These are phyloP conservation scores for Mustelus asterias DNA, from an alignment of 2,113 vertebrate genomes.

Conservation along the genomic window DNA sequence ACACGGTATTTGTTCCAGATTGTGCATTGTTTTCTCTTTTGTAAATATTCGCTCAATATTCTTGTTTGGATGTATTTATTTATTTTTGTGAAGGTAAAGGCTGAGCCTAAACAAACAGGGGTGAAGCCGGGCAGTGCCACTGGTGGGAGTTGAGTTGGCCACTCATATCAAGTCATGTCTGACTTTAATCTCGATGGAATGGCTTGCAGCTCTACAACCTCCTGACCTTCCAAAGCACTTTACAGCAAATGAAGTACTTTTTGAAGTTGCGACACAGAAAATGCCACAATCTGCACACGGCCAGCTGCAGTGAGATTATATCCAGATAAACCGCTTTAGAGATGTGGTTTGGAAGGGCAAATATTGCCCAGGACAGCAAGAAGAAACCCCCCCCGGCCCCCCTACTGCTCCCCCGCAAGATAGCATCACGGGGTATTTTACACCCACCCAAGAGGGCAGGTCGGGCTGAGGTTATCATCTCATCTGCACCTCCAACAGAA, in stretches of 20 bases:
- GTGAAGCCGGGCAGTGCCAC: neutral
- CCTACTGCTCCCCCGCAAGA: neutral
- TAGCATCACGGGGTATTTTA: neutral
- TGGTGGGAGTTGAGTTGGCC: neutral
- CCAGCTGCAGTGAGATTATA: neutral
- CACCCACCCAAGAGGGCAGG: neutral
- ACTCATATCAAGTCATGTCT: neutral
- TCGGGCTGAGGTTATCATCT: neutral
- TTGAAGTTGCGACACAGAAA: neutral
- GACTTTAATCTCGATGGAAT: neutral
- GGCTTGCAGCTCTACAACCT: neutral
- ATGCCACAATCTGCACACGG: neutral
- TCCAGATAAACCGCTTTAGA: neutral
- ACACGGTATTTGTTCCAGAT: neutral
- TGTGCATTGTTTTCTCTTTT: neutral
- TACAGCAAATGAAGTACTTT: neutral
- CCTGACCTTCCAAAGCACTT: neutral
- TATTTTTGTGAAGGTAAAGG: conserved; percentile 1
- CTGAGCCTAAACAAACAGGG: neutral
- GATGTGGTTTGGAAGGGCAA: neutral
- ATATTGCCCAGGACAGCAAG: neutral
- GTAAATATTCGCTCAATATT: neutral
- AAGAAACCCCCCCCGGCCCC: too few species aligned
- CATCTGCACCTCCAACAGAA: neutral
- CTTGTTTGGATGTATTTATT: neutral